Conservation (phyloP, 2,113 vertebrate genomes). For the Aspiorhynchus laticeps region DNA sequence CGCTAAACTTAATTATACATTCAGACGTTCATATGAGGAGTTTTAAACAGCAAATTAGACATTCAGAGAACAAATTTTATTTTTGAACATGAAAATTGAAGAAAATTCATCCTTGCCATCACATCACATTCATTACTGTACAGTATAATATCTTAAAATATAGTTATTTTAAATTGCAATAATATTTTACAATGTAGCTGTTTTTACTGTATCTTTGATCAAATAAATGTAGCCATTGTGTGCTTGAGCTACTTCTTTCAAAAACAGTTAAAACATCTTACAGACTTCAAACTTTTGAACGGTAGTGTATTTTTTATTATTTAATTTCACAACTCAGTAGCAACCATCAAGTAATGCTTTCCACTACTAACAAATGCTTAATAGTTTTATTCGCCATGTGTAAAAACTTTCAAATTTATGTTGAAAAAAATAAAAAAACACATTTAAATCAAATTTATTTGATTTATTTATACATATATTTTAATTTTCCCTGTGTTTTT, state of each 20-base stretch:
- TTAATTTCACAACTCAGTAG: not conserved
- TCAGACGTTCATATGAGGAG: too few species aligned
- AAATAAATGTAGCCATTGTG: not conserved
- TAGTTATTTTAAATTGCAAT: too few species aligned
- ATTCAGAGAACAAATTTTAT: too few species aligned
- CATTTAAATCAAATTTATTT: not conserved
- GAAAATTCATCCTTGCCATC: too few species aligned
- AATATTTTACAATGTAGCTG: not conserved
- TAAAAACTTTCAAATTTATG: not conserved
- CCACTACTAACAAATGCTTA: not conserved
- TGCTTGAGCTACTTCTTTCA: not conserved
- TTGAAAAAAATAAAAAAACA: conserved; percentile 5
- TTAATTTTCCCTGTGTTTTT: not conserved
- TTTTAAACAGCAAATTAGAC: too few species aligned
- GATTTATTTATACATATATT: too few species aligned
- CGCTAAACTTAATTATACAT: too few species aligned
- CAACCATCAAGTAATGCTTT: not conserved
- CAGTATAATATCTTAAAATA: not conserved
- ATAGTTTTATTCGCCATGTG: not conserved
- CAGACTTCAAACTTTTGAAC: not conserved
- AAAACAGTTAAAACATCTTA: not conserved
- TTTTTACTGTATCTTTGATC: not conserved
- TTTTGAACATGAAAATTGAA: too few species aligned
- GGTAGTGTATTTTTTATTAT: not conserved
- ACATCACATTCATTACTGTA: too few species aligned